Evolutionary conservation across 2,113 vertebrate species (phyloP).

Genomic region (Chascanopsetta lugubris): DNA sequence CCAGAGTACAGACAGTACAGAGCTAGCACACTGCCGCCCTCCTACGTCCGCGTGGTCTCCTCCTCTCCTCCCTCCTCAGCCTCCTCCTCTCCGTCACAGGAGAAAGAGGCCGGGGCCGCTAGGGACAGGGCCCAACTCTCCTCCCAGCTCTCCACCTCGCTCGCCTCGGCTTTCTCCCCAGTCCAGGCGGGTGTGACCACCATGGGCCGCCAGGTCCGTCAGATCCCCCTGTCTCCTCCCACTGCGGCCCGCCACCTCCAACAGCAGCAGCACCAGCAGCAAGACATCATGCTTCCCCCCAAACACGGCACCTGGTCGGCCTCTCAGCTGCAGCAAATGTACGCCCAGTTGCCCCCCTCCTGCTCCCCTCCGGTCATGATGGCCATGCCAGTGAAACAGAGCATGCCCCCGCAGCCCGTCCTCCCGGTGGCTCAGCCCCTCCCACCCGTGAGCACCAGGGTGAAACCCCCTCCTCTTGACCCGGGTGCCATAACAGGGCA

Average conservation of each 20-base stretch:
- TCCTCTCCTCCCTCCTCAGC: conserved; percentile 65
- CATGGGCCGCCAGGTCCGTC: conserved; percentile 77
- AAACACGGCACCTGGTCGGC: conserved; percentile 82
- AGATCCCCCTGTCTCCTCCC: conserved; percentile 85
- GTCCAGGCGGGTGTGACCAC: conserved; percentile 79
- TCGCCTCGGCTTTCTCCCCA: conserved; percentile 84
- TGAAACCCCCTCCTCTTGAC: conserved; percentile 77
- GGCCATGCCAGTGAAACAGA: conserved; percentile 76
- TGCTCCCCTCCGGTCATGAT: conserved; percentile 76
- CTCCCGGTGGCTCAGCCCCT: conserved; percentile 81
- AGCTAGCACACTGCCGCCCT: conserved; percentile 80
- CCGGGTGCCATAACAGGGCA: conserved; percentile 46
- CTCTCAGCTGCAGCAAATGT: conserved; percentile 79
- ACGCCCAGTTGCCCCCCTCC: conserved; percentile 76
- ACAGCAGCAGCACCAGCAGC: conserved; percentile 71
- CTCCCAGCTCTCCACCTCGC: conserved; percentile 83
- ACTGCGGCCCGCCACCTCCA: conserved; percentile 73
- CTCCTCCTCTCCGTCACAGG: conserved; percentile 74
- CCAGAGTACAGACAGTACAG: conserved; percentile 81
- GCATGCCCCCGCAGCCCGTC: conserved; percentile 69
- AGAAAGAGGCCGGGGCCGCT: conserved; percentile 69
- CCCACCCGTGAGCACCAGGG: conserved; percentile 76
- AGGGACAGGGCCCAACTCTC: conserved; percentile 82
- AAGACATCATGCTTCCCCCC: conserved; percentile 73
- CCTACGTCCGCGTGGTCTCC: conserved; percentile 80